These are phyloP conservation scores for Pyrocoelia pectoralis DNA, from an alignment of 2,888 invertebrate genomes.

Conservation along the genomic window DNA sequence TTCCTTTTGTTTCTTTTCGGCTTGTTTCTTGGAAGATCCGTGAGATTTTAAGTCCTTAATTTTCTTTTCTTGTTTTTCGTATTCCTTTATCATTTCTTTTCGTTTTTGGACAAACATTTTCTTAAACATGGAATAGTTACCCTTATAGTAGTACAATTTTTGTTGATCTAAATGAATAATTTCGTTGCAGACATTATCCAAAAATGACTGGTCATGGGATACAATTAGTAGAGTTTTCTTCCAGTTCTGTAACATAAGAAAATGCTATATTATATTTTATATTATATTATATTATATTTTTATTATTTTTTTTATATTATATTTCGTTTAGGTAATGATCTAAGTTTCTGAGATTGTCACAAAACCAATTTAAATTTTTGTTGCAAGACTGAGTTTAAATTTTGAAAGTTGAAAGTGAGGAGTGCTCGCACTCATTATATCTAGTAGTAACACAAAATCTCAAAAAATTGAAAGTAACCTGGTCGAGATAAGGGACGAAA, in stretches of 20 bases:
- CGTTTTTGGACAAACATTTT: conserved; percentile 98
- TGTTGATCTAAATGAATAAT: conserved; percentile 96
- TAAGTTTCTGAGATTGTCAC: too few species aligned
- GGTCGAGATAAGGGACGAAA: too few species aligned
- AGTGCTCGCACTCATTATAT: too few species aligned
- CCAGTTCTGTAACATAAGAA: conserved; percentile 84
- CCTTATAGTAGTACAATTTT: conserved; percentile 96
- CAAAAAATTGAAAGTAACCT: too few species aligned
- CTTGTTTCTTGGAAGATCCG: conserved; percentile 95
- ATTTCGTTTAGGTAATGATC: too few species aligned
- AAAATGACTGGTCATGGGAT: conserved; percentile 99
- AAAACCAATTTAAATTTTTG: too few species aligned
- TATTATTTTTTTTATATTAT: too few species aligned
- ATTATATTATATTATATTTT: too few species aligned
- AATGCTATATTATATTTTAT: neutral
- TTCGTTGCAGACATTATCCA: conserved; percentile 99
- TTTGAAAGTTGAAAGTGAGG: too few species aligned
- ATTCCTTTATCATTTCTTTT: conserved; percentile 95
- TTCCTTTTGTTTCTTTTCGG: conserved; percentile 94
- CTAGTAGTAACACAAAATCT: too few species aligned
- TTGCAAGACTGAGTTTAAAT: too few species aligned
- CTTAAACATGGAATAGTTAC: conserved; percentile 98
- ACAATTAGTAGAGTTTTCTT: conserved; percentile 98
- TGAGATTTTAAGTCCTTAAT: conserved; percentile 95
- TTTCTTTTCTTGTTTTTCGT: conserved; percentile 96